phyloP scores from a whole-genome alignment of 2,113 vertebrate genomes.

The Myocastor coypus region DNA sequence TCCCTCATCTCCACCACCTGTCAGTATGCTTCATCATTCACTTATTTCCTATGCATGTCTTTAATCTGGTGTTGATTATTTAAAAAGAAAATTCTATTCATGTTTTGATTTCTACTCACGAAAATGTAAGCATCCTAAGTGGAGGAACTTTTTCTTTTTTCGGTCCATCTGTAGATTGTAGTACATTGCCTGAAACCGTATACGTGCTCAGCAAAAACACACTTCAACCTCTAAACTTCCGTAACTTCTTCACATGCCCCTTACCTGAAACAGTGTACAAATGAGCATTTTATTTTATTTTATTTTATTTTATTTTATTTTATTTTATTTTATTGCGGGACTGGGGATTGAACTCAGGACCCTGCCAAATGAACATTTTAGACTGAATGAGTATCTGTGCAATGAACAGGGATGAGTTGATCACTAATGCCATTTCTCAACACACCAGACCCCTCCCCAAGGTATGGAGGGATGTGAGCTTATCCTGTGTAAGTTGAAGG shows the following conservation, averaged over 20 bases:
- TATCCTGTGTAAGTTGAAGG: not conserved
- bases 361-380: not conserved
- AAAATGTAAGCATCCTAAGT: not conserved
- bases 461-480: not conserved
- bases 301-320: too few species aligned
- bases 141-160: not conserved
- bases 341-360: too few species aligned
- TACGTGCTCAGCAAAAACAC: not conserved
- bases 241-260: not conserved
- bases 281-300: not conserved
- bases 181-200: not conserved
- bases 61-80: not conserved
- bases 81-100: not conserved
- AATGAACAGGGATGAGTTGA: not conserved
- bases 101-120: not conserved
- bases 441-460: too few species aligned
- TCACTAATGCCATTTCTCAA: not conserved
- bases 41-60: not conserved
- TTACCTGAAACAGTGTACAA: not conserved
- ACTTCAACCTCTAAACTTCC: not conserved
- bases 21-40: not conserved
- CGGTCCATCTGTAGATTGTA: not conserved
- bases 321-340: too few species aligned
- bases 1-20: not conserved
- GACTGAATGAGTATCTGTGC: not conserved